These are phyloP conservation scores for Podocnemis expansa DNA, from an alignment of 2,113 vertebrate genomes.

Conservation along the genomic window DNA sequence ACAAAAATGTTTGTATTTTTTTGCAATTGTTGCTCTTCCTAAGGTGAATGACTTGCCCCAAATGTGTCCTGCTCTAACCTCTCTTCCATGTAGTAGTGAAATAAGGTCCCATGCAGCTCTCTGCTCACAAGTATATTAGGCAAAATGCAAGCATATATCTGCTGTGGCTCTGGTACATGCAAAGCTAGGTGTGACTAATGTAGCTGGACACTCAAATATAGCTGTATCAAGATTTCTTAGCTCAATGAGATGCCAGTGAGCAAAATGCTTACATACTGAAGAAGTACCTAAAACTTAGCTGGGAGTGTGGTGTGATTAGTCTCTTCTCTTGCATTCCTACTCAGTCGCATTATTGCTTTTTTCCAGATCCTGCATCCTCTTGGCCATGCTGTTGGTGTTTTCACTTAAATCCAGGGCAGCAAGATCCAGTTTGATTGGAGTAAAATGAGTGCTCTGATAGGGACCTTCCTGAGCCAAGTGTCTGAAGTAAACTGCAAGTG, in stretches of 20 bases:
- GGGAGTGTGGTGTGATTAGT: background rate
- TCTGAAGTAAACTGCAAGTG: background rate
- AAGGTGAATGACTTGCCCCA: background rate
- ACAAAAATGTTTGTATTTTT: no score
- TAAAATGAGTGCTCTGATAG: background rate
- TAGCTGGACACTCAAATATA: background rate
- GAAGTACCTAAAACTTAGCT: background rate
- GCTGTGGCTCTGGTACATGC: background rate
- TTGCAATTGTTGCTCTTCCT: background rate
- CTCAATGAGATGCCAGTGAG: background rate
- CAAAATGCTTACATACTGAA: background rate
- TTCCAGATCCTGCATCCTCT: background rate
- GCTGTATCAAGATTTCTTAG: background rate
- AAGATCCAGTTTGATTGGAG: background rate
- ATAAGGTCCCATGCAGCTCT: background rate
- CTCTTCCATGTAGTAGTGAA: background rate
- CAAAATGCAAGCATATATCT: background rate
- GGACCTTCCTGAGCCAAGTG: background rate
- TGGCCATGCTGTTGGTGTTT: background rate
- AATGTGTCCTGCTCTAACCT: background rate
- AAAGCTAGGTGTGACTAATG: background rate
- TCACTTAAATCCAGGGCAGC: background rate
- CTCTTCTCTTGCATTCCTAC: fast-evolving
- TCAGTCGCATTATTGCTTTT: fast-evolving
- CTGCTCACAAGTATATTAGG: background rate